Evolutionary conservation across 2,888 invertebrate genomes (phyloP).

Genomic region (Rutpela maculata): DNA sequence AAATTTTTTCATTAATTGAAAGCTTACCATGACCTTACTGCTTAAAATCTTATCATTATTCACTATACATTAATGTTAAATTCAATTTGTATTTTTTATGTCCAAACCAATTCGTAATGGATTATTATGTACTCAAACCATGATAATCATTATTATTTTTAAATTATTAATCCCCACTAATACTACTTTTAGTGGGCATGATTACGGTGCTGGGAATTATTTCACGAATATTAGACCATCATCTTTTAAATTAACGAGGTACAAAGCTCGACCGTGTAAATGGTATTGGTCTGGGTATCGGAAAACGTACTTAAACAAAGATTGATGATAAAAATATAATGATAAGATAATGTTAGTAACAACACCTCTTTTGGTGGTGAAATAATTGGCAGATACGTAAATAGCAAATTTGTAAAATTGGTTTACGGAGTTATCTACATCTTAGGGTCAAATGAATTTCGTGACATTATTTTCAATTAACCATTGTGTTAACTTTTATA

Average conservation of each 20-base stretch:
- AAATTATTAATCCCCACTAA: slow-evolving; percentile 23
- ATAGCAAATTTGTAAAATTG: neutral
- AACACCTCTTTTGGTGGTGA: slow-evolving; percentile 10
- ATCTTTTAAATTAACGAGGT: slow-evolving; percentile 28
- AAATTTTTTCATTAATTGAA: neutral
- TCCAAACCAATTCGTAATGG: slow-evolving; percentile 10
- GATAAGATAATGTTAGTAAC: slow-evolving; percentile 11
- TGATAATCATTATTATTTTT: slow-evolving; percentile 17
- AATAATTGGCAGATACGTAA: slow-evolving; percentile 9
- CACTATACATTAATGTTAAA: slow-evolving; percentile 1
- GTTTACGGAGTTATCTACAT: neutral
- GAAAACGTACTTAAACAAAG: slow-evolving; percentile 13
- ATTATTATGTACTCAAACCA: slow-evolving; percentile 12
- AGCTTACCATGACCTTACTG: neutral
- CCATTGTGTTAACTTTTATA: too few species aligned
- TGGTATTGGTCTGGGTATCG: slow-evolving; percentile 8
- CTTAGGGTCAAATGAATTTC: too few species aligned
- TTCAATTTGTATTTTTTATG: slow-evolving; percentile 14
- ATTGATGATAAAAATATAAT: slow-evolving; percentile 14
- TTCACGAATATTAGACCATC: slow-evolving; percentile 27
- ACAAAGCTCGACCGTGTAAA: slow-evolving; percentile 22
- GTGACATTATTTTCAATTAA: too few species aligned
- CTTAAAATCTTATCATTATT: slow-evolving; percentile 2
- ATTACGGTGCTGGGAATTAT: slow-evolving; percentile 20
- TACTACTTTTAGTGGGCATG: slow-evolving; percentile 1